Base-by-base conservation (phyloP, 2,797 vertebrate species). In the Todus mexicanus region DNA sequence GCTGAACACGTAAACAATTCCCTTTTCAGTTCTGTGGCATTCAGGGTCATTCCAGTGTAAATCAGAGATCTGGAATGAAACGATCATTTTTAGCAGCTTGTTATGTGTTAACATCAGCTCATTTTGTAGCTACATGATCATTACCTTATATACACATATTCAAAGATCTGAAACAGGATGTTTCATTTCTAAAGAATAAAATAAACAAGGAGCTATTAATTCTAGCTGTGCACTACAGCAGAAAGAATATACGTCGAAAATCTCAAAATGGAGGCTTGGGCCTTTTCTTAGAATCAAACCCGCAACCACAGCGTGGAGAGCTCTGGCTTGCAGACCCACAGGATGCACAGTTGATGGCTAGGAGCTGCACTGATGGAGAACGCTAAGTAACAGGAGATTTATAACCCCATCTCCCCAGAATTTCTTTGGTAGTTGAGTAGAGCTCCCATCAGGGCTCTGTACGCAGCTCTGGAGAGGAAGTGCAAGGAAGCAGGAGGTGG, bases 41-140 rank as follows among this genome's bases (percentile, higher is more conserved):
- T 97, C 96, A 3, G 97, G 96, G 40, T 98, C 93, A 47, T 98
- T 98, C 70, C 98, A 87, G 93, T 98, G 97, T 95, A 98, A 96
- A 98, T 98, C 97, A 97, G 97, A 98, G 70, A 97, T 97, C 98
- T 98, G 79, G 43, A 87, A 84, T 80, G 29, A 84, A 87, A 82
- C 15, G 6, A 71, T 47, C 6, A 40, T 42, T 93, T 87, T 76
- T 64, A 75, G 72, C 35, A 76, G 11, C 26, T 73, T 56, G 10
- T 66, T 60, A 51, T 19, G 3, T 43, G 29, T 65, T 74, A 84
- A 27, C 26, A 45, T 64, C 25, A 64, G 31, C 35, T 84, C 13
- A 43, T 75, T 90, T 66, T 80, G 35, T 73, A 53, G 42, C 38
- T 63, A 43, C 33, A 37, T 38, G 10, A 33, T 69, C 37, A 15